Percentiles rank a stretch among this genome's conserved stretches.
phyloP scores from a whole-genome alignment of 2,797 vertebrate species.

The Gymnothorax javanicus region DNA sequence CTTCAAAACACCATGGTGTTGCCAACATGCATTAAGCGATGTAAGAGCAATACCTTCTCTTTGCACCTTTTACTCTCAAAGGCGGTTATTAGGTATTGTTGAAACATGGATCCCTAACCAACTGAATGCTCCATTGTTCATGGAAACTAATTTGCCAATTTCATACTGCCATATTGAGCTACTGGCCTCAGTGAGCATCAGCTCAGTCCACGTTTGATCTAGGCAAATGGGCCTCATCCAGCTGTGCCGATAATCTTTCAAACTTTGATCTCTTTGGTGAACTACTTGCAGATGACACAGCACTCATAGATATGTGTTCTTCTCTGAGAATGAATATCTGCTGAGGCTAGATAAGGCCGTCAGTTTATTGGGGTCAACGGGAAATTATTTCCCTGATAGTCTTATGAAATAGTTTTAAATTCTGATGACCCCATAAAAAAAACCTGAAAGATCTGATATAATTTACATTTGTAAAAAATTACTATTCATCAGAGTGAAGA shows the following conservation, averaged over 20 bases:
- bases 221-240: too few relatives aligned
- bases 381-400: background rate
- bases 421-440: background rate
- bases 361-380: conserved; percentile 1
- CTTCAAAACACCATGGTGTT: background rate
- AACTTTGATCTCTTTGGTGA: conserved; percentile 18
- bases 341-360: background rate
- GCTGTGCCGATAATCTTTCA: background rate
- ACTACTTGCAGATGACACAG: background rate
- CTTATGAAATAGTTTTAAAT: background rate
- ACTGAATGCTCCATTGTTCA: background rate
- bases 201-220: background rate
- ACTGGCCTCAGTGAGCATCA: background rate
- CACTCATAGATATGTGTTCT: background rate
- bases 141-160: background rate
- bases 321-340: background rate
- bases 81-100: background rate
- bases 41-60: background rate
- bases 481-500: background rate
- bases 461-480: background rate
- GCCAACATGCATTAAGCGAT: background rate
- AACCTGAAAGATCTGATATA: background rate
- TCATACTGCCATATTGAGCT: background rate
- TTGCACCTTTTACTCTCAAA: too few relatives aligned
- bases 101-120: background rate